phyloP scores from a whole-genome alignment of 2,888 invertebrate genomes.

The Leucophenga maculata region DNA sequence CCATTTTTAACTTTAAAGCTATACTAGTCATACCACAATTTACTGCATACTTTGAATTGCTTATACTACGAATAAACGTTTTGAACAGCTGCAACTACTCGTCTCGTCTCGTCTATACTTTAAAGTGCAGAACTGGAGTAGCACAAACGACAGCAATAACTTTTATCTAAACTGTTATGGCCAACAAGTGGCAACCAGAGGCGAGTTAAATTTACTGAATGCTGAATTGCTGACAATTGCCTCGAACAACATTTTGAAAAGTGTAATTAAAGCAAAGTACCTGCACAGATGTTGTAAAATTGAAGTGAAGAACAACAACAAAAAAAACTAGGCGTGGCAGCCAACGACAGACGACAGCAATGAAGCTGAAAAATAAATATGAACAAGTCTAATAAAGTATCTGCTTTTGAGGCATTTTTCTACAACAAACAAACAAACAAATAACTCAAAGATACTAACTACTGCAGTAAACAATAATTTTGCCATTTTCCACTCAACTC shows the following conservation, averaged over 20 bases:
- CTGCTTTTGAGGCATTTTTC: neutral
- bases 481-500: neutral
- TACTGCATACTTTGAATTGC: no score
- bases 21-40: no score
- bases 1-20: no score
- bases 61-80: no score
- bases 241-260: neutral
- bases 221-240: neutral
- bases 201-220: neutral
- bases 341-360: neutral
- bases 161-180: slow-evolving; percentile 6
- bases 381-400: slow-evolving; percentile 2
- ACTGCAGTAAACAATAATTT: neutral
- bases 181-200: neutral
- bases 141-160: neutral
- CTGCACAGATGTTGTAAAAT: neutral
- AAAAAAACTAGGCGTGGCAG: neutral
- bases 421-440: neutral
- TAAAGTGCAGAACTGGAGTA: neutral
- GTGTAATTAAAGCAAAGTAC: neutral
- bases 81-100: no score
- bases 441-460: neutral
- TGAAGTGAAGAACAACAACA: neutral
- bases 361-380: slow-evolving; percentile 1
- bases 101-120: no score